phyloP scores from a whole-genome alignment of 2,113 vertebrate species.

The Nyctibius bracteatus region DNA sequence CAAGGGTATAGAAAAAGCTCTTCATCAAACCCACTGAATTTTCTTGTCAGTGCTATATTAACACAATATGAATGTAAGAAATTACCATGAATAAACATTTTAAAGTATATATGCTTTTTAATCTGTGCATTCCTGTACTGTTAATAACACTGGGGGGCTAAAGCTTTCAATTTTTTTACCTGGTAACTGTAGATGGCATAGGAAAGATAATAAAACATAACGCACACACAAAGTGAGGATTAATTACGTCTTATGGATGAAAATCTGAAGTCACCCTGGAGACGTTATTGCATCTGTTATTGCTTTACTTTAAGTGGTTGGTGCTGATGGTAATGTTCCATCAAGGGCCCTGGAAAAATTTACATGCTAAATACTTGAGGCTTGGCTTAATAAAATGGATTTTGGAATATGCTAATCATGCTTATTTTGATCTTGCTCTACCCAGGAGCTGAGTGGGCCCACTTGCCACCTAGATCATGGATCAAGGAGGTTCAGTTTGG shows the following conservation, averaged over 20 bases:
- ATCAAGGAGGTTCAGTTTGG: neutral
- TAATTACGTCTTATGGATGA: constrained; percentile 35
- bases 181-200: neutral
- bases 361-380: constrained; percentile 9
- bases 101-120: neutral
- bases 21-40: neutral
- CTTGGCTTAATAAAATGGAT: constrained; percentile 8
- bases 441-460: neutral
- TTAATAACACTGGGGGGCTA: neutral
- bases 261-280: constrained; percentile 38
- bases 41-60: neutral
- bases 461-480: neutral
- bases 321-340: neutral
- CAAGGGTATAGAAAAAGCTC: neutral
- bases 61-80: neutral
- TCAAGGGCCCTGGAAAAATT: constrained; percentile 17
- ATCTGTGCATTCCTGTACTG: neutral
- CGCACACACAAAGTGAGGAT: neutral
- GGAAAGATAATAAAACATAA: neutral
- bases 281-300: constrained; percentile 36
- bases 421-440: neutral
- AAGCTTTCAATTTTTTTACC: neutral
- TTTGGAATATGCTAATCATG: constrained; percentile 2
- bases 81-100: neutral
- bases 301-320: neutral